Percentiles rank a stretch among this genome's conserved stretches.
These are phyloP conservation scores for Junonia oenone DNA, from an alignment of 2,888 invertebrate genomes.

Conservation along the genomic window DNA sequence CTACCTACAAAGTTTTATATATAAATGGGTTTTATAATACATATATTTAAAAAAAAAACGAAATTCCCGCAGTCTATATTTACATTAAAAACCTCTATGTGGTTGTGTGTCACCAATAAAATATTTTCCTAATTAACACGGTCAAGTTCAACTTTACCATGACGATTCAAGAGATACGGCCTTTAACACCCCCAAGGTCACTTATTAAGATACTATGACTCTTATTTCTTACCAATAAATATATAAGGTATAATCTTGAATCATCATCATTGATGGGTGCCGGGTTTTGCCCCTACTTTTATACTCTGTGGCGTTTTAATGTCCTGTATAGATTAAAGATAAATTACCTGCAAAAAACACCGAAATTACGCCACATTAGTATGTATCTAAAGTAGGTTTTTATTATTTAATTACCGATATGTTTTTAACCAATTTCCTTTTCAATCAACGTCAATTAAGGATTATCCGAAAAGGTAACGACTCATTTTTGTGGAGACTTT, in stretches of 20 bases:
- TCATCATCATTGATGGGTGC: slow-evolving; percentile 7
- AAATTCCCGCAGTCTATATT: too few species aligned
- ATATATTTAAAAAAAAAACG: too few species aligned
- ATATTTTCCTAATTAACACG: slow-evolving; percentile 5
- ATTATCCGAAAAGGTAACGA: neutral
- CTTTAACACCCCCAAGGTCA: slow-evolving; percentile 12
- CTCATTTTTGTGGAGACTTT: neutral
- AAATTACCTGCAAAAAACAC: neutral
- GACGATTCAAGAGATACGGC: slow-evolving; percentile 10
- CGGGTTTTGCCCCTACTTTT: slow-evolving; percentile 16
- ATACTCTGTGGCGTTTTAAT: slow-evolving; percentile 7
- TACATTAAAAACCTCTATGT: too few species aligned
- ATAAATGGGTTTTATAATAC: too few species aligned
- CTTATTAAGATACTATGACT: neutral
- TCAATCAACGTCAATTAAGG: neutral
- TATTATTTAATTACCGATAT: neutral
- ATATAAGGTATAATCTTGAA: neutral
- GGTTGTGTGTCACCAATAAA: slow-evolving; percentile 3
- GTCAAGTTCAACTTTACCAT: slow-evolving; percentile 7
- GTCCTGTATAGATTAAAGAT: slow-evolving; percentile 1
- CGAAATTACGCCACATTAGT: neutral
- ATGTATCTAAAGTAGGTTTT: neutral
- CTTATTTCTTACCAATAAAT: neutral
- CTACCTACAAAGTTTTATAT: too few species aligned
- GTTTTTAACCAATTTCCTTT: neutral